These are phyloP conservation scores for Carollia perspicillata DNA, from an alignment of 2,113 vertebrate species.

Conservation along the genomic window DNA sequence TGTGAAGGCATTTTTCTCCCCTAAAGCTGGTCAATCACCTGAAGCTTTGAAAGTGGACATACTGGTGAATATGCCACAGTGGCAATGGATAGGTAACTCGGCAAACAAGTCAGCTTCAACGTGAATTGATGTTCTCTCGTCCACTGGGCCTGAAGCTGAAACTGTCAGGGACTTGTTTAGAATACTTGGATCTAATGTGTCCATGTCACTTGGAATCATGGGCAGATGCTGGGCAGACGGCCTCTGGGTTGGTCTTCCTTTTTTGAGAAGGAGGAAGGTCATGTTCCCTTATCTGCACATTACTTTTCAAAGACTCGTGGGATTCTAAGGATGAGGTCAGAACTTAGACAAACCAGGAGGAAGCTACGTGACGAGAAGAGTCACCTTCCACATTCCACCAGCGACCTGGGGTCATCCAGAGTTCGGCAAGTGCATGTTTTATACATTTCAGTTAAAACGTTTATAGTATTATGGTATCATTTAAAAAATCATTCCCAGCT, in stretches of 20 bases:
- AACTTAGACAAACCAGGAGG: neutral
- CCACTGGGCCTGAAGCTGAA: neutral
- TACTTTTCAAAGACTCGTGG: neutral
- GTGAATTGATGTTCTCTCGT: neutral
- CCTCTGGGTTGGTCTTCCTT: neutral
- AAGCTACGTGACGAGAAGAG: neutral
- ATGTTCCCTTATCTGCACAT: neutral
- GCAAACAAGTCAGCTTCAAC: neutral
- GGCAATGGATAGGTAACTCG: neutral
- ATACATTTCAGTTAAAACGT: constrained; percentile 23
- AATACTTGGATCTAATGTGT: neutral
- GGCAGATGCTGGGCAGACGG: constrained; percentile 1
- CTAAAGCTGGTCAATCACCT: neutral
- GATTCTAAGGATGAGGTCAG: constrained; percentile 35
- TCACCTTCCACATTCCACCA: neutral
- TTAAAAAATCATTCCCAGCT: neutral
- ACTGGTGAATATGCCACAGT: accelerated
- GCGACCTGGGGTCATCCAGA: constrained; percentile 15
- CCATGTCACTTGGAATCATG: constrained; percentile 28
- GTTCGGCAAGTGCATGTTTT: neutral
- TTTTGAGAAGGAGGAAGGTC: neutral
- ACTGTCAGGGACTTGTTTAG: neutral
- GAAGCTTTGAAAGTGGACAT: neutral
- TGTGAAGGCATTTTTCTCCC: neutral
- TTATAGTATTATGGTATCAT: neutral